phyloP scores from a whole-genome alignment of 2,113 vertebrate genomes.

The Dermatemys mawii region DNA sequence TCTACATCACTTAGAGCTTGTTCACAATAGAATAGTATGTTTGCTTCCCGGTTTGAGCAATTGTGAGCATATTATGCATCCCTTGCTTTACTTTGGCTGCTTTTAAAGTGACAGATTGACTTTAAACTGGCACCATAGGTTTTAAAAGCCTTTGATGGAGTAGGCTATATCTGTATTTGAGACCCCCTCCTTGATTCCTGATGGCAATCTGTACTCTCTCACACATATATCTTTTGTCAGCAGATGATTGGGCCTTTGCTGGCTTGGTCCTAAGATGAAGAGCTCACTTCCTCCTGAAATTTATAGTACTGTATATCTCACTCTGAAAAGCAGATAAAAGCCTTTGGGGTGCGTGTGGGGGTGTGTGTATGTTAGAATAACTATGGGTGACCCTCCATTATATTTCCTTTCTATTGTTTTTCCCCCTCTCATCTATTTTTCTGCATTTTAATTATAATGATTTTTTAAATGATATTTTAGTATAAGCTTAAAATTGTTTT shows the following conservation, averaged over 20 bases:
- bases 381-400: rapidly evolving
- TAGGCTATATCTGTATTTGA: not conserved
- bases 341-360: not conserved
- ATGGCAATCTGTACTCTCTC: not conserved
- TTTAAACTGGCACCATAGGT: not conserved
- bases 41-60: not conserved
- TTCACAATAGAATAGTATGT: not conserved
- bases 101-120: not conserved
- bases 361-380: not conserved
- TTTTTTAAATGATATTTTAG: not conserved
- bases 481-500: not conserved
- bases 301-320: not conserved
- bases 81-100: not conserved
- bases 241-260: rapidly evolving
- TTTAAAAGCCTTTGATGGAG: not conserved
- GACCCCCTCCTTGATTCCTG: not conserved
- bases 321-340: not conserved
- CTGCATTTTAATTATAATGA: not conserved
- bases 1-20: not conserved
- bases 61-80: not conserved
- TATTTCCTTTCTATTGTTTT: not conserved
- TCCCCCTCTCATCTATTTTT: rapidly evolving
- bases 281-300: not conserved
- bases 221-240: not conserved
- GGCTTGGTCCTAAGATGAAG: not conserved